These are phyloP conservation scores for Cephus pygmeus DNA, from an alignment of 2,888 invertebrate species.

Conservation along the genomic window DNA sequence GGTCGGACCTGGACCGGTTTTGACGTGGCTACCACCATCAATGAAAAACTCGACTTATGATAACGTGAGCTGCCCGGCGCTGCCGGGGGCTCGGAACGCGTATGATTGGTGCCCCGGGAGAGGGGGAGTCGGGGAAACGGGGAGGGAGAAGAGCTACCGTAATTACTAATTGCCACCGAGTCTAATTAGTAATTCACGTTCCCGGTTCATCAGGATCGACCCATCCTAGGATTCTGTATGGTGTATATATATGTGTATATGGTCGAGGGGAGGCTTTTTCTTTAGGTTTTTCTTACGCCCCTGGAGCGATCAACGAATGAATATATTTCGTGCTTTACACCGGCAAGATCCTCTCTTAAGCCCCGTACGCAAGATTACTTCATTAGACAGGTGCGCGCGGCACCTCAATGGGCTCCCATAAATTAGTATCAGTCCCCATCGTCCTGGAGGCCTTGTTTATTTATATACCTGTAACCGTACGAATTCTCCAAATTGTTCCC, in stretches of 20 bases:
- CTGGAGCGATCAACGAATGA: not conserved
- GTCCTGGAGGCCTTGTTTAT: not conserved
- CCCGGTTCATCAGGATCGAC: conserved; percentile 22
- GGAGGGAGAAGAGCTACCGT: conserved; percentile 41
- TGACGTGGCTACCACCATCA: conserved; percentile 52
- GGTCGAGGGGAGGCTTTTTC: conserved; percentile 15
- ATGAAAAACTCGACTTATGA: conserved; percentile 60
- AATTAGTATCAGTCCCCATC: conserved; percentile 2
- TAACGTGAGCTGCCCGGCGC: conserved; percentile 38
- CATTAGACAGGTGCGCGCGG: conserved; percentile 39
- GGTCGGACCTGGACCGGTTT: conserved; percentile 52
- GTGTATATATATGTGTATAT: not conserved
- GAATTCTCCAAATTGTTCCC: not conserved
- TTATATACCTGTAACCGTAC: not conserved
- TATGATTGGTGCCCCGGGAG: conserved; percentile 28
- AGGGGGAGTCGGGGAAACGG: conserved; percentile 14
- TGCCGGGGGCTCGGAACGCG: conserved; percentile 17
- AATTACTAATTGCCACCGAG: conserved; percentile 60
- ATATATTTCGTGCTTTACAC: not conserved
- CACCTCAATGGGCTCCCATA: conserved; percentile 2
- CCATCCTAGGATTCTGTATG: conserved; percentile 10
- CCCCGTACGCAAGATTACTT: conserved; percentile 33
- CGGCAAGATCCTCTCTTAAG: not conserved
- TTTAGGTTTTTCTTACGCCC: not conserved
- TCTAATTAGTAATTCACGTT: conserved; percentile 55